Evolutionary conservation across 2,888 invertebrate genomes (phyloP), one percentile per base, ranked within the genome.

Genomic region (Linnaemya vulpina): DNA sequence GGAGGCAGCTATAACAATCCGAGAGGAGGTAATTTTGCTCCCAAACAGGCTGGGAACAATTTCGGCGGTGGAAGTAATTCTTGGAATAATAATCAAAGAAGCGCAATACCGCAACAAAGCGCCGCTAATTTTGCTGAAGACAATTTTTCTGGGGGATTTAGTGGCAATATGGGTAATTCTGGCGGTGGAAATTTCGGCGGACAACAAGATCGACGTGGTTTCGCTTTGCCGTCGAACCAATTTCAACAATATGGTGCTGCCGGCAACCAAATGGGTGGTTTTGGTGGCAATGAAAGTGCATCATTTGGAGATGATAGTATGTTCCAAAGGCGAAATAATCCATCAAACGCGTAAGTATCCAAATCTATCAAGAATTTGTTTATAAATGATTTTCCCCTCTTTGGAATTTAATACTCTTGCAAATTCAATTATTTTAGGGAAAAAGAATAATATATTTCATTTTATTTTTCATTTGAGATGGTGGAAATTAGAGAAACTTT

Each of bases 311-410:
- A 86, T 55, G 83, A 84, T 25, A 93, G 93, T 84, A 93, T 94
- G 93, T 94, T 93, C 90, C 93, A 93, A 89, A 90, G 94, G 80
- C 91, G 94, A 85, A 83, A 55, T n/a, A 83, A 86, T 25, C 80
- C 70, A 43, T 51, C 84, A 38, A 87, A 87, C 58, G 83, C 84
- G 88, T 88, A 71, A 88, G 88, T 88, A 77, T 22, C n/a, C 43
- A 63, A 17, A 70, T 35, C 38, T 9, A 51, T 20, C 38, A 30
- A 30, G n/a, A n/a, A n/a, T n/a, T n/a, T 30, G 30, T 3, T 5
- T 30, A 30, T 3, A 30, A 30, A 3, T 2, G 3, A 30, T 30
- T 30, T 5, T 30, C 30, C 2, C n/a, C n/a, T n/a, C n/a, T 30
- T 30, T 30, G 5, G 30, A 3, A 3, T 30, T 30, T 5, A 30